A percentile compares a stretch with the other conserved stretches of the same genome.
These are phyloP conservation scores for Muschampia plurimacula DNA, from an alignment of 2,888 invertebrate genomes.

Conservation along the genomic window DNA sequence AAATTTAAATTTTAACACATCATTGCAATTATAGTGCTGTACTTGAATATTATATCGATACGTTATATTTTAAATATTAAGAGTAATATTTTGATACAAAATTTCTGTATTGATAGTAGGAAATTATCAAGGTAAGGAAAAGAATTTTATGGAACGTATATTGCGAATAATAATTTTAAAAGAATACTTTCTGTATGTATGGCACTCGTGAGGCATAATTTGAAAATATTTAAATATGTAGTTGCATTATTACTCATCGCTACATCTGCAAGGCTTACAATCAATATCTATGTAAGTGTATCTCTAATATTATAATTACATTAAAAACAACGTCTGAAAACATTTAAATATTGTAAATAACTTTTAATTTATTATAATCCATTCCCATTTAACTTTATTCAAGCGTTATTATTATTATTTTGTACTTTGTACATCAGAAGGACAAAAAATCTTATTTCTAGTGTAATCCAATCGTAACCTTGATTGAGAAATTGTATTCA, in stretches of 20 bases:
- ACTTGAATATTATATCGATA: not conserved
- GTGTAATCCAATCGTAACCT: constrained; percentile 17
- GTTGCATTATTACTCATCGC: not conserved
- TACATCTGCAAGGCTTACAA: not conserved
- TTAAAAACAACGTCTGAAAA: constrained; percentile 26
- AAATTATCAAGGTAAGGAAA: too few species aligned
- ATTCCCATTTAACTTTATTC: constrained; percentile 10
- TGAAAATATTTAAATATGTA: not conserved
- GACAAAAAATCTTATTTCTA: constrained; percentile 36
- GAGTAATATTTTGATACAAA: too few species aligned
- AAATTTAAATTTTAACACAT: not conserved
- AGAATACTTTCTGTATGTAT: too few species aligned
- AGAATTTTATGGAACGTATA: too few species aligned
- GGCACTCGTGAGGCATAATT: too few species aligned
- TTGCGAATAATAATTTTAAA: too few species aligned
- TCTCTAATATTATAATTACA: constrained; percentile 2
- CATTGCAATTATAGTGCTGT: not conserved
- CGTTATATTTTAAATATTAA: too few species aligned
- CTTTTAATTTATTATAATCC: constrained; percentile 20
- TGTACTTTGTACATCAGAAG: constrained; percentile 38
- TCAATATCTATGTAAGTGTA: constrained; percentile 37
- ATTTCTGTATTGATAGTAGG: too few species aligned
- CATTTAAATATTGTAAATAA: constrained; percentile 36
- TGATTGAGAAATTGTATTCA: constrained; percentile 30
- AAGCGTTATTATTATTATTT: constrained; percentile 32